Evolutionary conservation across 2,888 invertebrate genomes (phyloP), one percentile per base, ranked within the genome.

Genomic region (Diadegma fenestrale): DNA sequence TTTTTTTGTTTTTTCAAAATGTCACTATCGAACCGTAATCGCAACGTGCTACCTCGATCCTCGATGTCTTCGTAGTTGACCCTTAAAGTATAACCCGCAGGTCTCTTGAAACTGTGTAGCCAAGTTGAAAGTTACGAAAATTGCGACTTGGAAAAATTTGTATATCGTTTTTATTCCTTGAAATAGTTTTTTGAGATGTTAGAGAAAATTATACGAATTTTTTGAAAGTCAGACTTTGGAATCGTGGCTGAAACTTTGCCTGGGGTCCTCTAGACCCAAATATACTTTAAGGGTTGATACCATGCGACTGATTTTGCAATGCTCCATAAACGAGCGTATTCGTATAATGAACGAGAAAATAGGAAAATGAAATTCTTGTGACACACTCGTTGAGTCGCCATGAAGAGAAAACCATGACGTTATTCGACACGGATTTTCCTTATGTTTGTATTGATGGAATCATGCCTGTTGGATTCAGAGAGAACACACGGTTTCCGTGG

Each of bases 371-470:
- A 22, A 63, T 51, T 61, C 45, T 68, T 51, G 48, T 58, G 22
- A 68, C 14, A 54, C 45, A 43, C 68, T 5, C 68, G 10, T 12
- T n/a, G n/a, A 72, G 61, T 58, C 78, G 54, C 45, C 69, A 54
- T 82, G 43, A 51, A 71, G 19, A 58, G 51, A 26, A 83, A 75
- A 83, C 22, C 5, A 76, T 83, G 86, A 86, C 86, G 87, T 82
- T 87, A 88, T 85, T 87, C 86, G 87, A 86, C 85, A 87, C 88
- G 88, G 83, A 72, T 87, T 85, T 87, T 87, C 88, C 79, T 87
- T 88, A 86, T 86, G 86, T 89, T 89, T 87, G 85, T 88, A 87
- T 85, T 80, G 85, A 87, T 72, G 84, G 73, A 19, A 41, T 41
- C 33, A 82, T 85, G 78, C 72, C 72, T 83, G 45, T 63, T 83